Evolutionary conservation across 2,888 invertebrate genomes (phyloP).

Genomic region (Villa cingulata): DNA sequence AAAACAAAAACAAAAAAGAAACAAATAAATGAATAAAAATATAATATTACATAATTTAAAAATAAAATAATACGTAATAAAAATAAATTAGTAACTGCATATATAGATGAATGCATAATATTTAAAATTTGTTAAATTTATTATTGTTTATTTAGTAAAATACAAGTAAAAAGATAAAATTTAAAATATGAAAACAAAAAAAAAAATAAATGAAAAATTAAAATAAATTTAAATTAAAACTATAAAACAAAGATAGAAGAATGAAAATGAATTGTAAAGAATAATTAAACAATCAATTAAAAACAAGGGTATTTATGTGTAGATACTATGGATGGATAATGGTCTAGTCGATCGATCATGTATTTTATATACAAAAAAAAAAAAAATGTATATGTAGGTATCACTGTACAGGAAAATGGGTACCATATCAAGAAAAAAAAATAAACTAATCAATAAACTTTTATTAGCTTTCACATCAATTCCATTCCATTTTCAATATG

Average conservation of each 20-base stretch:
- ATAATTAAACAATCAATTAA: neutral
- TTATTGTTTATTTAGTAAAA: conserved; percentile 15
- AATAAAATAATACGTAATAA: neutral
- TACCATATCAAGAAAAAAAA: too few species aligned
- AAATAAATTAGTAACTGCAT: conserved; percentile 11
- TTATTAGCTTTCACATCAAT: too few species aligned
- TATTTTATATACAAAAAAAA: too few species aligned
- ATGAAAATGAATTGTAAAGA: too few species aligned
- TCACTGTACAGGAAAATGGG: too few species aligned
- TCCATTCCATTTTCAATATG: too few species aligned
- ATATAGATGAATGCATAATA: conserved; percentile 12
- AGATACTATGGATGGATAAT: too few species aligned
- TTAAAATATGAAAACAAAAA: neutral
- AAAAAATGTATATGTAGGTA: too few species aligned
- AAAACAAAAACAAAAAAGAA: neutral
- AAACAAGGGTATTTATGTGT: too few species aligned
- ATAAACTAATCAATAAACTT: too few species aligned
- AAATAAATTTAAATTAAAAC: conserved; percentile 1
- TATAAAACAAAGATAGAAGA: conserved; percentile 1
- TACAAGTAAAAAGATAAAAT: conserved; percentile 2
- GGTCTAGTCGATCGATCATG: too few species aligned
- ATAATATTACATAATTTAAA: too few species aligned
- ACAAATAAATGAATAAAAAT: neutral
- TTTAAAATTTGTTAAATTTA: conserved; percentile 14
- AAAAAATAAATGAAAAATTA: conserved; percentile 3